Evolutionary conservation across 2,888 invertebrate species (phyloP).

Genomic region (Trissolcus brochymenae): DNA sequence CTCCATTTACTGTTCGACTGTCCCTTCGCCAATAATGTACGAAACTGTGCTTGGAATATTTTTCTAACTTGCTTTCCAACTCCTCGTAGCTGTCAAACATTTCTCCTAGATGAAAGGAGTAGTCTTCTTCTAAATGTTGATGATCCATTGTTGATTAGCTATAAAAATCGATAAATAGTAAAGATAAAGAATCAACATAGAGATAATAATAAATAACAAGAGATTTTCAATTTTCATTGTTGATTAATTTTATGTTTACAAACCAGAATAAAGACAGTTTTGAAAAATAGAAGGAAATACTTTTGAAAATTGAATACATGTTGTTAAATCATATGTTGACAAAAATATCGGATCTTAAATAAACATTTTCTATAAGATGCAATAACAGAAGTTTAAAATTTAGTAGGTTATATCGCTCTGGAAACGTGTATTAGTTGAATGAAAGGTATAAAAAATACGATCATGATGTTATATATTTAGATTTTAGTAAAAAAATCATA

Average conservation of each 20-base stretch:
- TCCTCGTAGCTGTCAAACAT: slow-evolving; percentile 75
- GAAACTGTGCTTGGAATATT: slow-evolving; percentile 73
- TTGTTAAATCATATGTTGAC: no score
- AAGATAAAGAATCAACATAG: no score
- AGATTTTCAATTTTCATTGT: no score
- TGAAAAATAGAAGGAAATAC: no score
- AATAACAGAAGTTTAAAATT: not conserved
- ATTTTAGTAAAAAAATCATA: not conserved
- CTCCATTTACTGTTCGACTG: slow-evolving; percentile 76
- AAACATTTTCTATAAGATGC: not conserved
- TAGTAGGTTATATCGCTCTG: not conserved
- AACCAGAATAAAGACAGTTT: no score
- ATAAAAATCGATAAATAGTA: no score
- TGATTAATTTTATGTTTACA: no score
- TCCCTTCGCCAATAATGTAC: slow-evolving; percentile 77
- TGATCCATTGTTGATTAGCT: slow-evolving; percentile 24
- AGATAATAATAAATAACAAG: no score
- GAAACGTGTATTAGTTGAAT: not conserved
- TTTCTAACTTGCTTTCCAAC: slow-evolving; percentile 71
- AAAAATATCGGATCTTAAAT: not conserved
- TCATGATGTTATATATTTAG: not conserved
- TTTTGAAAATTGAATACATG: no score
- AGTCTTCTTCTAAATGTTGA: slow-evolving; percentile 57
- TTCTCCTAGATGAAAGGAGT: slow-evolving; percentile 75
- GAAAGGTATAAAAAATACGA: not conserved